Conservation (phyloP, 2,888 invertebrate genomes). For the Scaeva pyrastri region DNA sequence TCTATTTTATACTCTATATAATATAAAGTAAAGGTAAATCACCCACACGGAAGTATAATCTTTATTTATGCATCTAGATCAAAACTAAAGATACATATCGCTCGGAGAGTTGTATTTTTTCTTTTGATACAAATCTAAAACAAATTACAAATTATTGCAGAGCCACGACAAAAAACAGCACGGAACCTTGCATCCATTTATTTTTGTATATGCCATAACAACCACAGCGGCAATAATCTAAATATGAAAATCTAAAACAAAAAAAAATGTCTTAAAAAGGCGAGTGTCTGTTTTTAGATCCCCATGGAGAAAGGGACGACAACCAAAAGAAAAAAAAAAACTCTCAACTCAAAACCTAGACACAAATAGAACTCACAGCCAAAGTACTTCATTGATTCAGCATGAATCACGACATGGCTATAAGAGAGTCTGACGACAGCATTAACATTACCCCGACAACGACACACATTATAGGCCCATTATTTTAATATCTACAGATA, state of each 20-base stretch:
- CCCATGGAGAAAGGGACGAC: constrained; percentile 51
- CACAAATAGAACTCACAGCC: constrained; percentile 62
- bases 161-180: constrained; percentile 66
- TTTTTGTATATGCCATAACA: background rate
- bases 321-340: constrained; percentile 10
- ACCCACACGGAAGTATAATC: constrained; percentile 47
- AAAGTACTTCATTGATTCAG: constrained; percentile 71
- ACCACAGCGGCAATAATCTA: constrained; percentile 38
- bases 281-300: constrained; percentile 24
- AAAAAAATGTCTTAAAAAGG: constrained; percentile 33
- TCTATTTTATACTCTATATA: background rate
- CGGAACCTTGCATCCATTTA: constrained; percentile 23
- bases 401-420: constrained; percentile 71
- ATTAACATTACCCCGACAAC: constrained; percentile 30
- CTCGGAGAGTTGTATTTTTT: background rate
- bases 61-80: constrained; percentile 31
- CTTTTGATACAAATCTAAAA: constrained; percentile 32
- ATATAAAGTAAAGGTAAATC: background rate
- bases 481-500: constrained; percentile 27
- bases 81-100: constrained; percentile 40
- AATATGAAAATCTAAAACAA: constrained; percentile 56
- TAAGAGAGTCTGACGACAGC: constrained; percentile 49
- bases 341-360: constrained; percentile 56
- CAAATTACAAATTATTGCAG: constrained; percentile 66
- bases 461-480: constrained; percentile 50